Conservation (phyloP, 1,140 invertebrate species). For the Bombyx mandarina region DNA sequence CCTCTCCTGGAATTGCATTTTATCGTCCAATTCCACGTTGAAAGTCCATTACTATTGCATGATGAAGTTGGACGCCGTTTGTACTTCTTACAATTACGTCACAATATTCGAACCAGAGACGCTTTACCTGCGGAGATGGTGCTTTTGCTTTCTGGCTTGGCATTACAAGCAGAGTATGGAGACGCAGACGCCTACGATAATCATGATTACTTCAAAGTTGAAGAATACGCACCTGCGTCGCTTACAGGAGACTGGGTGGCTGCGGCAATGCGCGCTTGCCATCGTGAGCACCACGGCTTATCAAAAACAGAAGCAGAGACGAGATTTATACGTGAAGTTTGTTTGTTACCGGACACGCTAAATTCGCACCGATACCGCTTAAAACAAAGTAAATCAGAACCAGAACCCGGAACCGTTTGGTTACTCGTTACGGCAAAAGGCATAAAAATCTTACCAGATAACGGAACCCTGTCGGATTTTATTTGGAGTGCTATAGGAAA, state of each 20-base stretch:
- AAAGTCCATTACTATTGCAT: conserved; percentile 87
- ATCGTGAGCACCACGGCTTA: conserved; percentile 81
- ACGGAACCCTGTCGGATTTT: conserved; percentile 79
- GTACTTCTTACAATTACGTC: conserved; percentile 93
- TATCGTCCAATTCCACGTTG: conserved; percentile 95
- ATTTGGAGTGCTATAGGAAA: conserved; percentile 95
- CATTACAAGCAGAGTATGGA: conserved; percentile 92
- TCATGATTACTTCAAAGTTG: conserved; percentile 86
- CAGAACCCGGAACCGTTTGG: conserved; percentile 79
- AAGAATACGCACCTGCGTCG: conserved; percentile 76
- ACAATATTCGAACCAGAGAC: conserved; percentile 85
- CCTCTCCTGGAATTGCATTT: conserved; percentile 92
- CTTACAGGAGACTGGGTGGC: conserved; percentile 72
- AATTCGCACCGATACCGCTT: conserved; percentile 94
- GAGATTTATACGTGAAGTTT: conserved; percentile 91
- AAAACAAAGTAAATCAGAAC: conserved; percentile 85
- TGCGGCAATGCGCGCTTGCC: conserved; percentile 73
- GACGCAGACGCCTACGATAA: conserved; percentile 74
- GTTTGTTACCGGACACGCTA: conserved; percentile 86
- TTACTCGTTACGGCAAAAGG: conserved; percentile 89
- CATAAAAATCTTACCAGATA: conserved; percentile 84
- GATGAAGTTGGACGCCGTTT: conserved; percentile 92
- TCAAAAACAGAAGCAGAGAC: conserved; percentile 83
- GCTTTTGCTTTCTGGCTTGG: conserved; percentile 86
- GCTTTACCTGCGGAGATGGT: conserved; percentile 77